Conservation (phyloP, 2,113 vertebrate species). For the Alethe diademata region DNA sequence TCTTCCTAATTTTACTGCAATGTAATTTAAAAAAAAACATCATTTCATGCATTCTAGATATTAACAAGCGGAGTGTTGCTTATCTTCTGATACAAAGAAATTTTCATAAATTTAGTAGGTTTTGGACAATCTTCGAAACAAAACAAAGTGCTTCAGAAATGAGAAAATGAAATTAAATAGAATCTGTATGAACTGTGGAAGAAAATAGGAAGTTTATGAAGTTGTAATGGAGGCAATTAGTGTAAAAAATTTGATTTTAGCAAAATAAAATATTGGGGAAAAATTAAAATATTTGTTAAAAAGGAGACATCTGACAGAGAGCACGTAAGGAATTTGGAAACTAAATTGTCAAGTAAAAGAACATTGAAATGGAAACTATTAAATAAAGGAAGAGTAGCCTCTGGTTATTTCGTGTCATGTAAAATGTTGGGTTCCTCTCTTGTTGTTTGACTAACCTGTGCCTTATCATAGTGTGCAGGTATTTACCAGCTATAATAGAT, state of each 20-base stretch:
- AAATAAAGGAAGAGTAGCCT: neutral
- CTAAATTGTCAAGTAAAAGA: neutral
- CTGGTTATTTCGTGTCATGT: accelerated
- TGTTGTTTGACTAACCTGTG: neutral
- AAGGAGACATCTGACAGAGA: neutral
- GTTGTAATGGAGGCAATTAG: neutral
- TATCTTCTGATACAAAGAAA: neutral
- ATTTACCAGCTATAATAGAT: neutral
- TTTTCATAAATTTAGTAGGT: neutral
- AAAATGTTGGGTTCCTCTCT: neutral
- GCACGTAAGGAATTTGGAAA: neutral
- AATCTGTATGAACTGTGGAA: neutral
- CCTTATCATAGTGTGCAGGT: neutral
- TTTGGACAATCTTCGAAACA: neutral
- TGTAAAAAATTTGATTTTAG: neutral
- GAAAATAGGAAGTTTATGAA: neutral
- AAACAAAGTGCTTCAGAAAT: neutral
- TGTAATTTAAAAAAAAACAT: neutral
- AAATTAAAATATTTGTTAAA: neutral
- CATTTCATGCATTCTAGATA: neutral
- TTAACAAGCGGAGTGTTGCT: neutral
- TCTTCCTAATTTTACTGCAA: neutral
- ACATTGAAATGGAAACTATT: neutral
- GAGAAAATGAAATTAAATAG: neutral
- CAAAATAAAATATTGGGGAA: neutral